Conservation (phyloP, 1,140 invertebrate species). For the Cotesia typhae region DNA sequence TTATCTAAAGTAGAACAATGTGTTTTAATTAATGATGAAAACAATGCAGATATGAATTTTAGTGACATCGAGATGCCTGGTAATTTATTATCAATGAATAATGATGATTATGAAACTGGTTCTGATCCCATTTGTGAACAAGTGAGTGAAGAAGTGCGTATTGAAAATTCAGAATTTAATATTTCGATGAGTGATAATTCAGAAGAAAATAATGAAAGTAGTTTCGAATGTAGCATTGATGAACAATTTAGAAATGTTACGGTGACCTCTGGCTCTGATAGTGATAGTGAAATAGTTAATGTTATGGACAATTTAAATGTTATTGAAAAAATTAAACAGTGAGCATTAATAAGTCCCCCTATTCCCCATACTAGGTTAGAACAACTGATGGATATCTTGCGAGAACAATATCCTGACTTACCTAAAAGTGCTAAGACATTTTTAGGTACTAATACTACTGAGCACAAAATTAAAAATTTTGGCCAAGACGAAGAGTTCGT, state of each 20-base stretch:
- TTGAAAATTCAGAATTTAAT: not conserved
- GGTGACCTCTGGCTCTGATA: not conserved
- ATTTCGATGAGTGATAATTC: not conserved
- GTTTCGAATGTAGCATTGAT: not conserved
- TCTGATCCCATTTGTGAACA: not conserved
- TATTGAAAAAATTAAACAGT: slow-evolving; percentile 36
- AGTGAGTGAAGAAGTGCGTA: not conserved
- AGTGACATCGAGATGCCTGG: not conserved
- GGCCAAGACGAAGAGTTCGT: slow-evolving; percentile 15
- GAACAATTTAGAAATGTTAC: slow-evolving; percentile 1
- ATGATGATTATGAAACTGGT: not conserved
- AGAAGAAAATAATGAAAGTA: not conserved
- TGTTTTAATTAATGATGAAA: not conserved
- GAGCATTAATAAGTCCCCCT: slow-evolving; percentile 31
- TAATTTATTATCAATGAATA: not conserved
- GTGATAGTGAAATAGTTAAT: not conserved
- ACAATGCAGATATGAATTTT: not conserved
- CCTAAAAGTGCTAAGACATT: slow-evolving; percentile 26
- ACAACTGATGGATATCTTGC: slow-evolving; percentile 39
- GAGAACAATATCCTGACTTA: slow-evolving; percentile 31
- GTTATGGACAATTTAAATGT: slow-evolving; percentile 23
- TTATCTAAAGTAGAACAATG: not conserved
- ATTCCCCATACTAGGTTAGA: slow-evolving; percentile 37
- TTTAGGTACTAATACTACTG: not conserved
- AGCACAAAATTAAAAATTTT: slow-evolving; percentile 21